phyloP scores from a whole-genome alignment of 2,113 vertebrate species.

The Sylvilagus bachmani region DNA sequence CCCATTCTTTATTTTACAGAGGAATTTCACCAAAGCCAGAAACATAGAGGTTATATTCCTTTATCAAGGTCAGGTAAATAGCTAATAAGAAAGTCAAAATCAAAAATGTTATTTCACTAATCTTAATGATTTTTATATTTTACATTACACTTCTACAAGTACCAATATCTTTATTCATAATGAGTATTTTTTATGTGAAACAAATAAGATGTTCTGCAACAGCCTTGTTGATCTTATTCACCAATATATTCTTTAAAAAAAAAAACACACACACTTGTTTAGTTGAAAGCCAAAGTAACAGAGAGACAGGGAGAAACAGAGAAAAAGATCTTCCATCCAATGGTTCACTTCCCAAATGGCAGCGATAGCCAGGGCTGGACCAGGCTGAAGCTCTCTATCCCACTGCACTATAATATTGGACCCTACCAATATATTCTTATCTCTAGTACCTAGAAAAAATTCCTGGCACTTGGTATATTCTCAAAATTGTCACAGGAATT shows the following conservation, averaged over 20 bases:
- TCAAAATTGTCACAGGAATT: constrained; percentile 34
- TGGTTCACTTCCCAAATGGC: too few species aligned
- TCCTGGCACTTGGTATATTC: not conserved
- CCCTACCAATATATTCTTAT: too few species aligned
- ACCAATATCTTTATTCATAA: constrained; percentile 18
- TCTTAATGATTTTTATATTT: constrained; percentile 38
- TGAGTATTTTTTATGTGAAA: constrained; percentile 27
- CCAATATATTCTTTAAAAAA: not conserved
- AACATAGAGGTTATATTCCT: not conserved
- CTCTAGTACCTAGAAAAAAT: not conserved
- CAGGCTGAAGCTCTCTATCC: too few species aligned
- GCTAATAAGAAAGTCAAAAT: constrained; percentile 31
- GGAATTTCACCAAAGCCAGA: not conserved
- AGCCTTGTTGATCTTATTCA: not conserved
- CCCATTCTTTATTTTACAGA: constrained; percentile 51
- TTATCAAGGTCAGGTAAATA: constrained; percentile 24
- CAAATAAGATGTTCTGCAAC: not conserved
- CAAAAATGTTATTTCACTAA: constrained; percentile 25
- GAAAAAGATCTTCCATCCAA: too few species aligned
- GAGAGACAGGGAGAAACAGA: too few species aligned
- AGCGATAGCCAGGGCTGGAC: too few species aligned
- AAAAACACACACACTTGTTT: too few species aligned
- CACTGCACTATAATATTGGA: too few species aligned
- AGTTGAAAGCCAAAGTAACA: too few species aligned
- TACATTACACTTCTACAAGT: constrained; percentile 33